Evolutionary conservation across 2,888 invertebrate species (phyloP), one percentile per base, ranked within the genome.

Genomic region (Mycogona germanica): DNA sequence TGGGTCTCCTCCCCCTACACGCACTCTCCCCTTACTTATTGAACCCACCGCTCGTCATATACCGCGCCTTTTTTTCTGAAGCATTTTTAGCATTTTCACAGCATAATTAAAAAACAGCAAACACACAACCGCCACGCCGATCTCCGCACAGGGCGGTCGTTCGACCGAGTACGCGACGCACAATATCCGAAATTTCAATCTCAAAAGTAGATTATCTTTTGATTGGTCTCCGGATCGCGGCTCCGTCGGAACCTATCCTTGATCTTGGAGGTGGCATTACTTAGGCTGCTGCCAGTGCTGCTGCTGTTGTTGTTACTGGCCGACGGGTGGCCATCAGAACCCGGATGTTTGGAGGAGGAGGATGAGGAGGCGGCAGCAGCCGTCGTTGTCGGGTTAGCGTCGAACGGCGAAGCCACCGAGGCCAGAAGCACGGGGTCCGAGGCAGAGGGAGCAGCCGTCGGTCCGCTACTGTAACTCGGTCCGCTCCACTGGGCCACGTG

Each of bases 191-290:
- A 51, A 21, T 28, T 19, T 28, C 17, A 50, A 23, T 47, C 41
- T 51, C 50, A 57, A 41, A 57, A 57, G 49, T 44, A 57, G 41
- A 57, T 55, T 37, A 57, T 57, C 52, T 57, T 55, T 51, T 57
- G 52, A 42, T 57, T 57, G 29, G 55, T 51, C 29, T 57, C 55
- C 9, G 55, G 55, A 44, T 57, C 57, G 32, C 55, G 41, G 9
- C 37, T 38, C 19, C 51, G 44, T 23, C 40, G 25, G n/a, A 23
- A 21, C 41, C 42, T 54, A 3, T 38, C 49, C 7, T 45, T 45
- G 25, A 25, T 45, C 25, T 45, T 45, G 7, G 35, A 35, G n/a
- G 12, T 12, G 12, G 35, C 35, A 12, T 12, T 12, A n/a, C 35
- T 35, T 35, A 12, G 12, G 35, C 12, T 12, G 12, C 12, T 12